A percentile compares a stretch with the other conserved stretches of the same genome.
phyloP scores from a whole-genome alignment of 2,113 vertebrate genomes.

The Cacatua alba region DNA sequence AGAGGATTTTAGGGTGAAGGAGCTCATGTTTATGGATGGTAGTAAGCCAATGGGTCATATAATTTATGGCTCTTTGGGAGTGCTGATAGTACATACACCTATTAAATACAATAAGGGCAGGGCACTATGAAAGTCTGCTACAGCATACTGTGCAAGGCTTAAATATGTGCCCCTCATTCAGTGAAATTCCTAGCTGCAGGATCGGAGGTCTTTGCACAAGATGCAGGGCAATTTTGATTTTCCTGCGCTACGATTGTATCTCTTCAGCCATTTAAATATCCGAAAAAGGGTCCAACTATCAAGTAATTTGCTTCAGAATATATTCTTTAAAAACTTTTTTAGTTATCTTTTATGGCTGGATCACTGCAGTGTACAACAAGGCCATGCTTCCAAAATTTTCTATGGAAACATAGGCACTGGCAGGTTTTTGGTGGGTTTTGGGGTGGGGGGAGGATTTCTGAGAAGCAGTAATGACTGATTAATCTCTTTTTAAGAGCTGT shows the following conservation, averaged over 20 bases:
- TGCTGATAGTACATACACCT: neutral
- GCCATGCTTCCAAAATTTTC: neutral
- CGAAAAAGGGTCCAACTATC: neutral
- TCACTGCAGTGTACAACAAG: rapidly evolving
- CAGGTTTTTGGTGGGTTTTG: neutral
- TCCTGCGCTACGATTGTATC: neutral
- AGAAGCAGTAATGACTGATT: neutral
- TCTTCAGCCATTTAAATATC: neutral
- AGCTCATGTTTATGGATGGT: neutral
- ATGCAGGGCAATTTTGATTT: neutral
- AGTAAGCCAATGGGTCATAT: neutral
- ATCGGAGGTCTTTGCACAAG: neutral
- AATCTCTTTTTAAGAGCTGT: neutral
- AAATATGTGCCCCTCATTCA: neutral
- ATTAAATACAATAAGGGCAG: neutral
- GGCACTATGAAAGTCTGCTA: neutral
- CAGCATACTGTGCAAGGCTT: neutral
- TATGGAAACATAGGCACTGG: neutral
- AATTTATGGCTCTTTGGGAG: neutral
- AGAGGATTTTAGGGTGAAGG: neutral
- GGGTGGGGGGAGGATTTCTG: neutral
- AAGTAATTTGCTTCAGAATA: neutral
- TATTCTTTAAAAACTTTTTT: neutral
- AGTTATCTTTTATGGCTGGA: neutral
- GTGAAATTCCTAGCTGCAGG: neutral